Conservation (phyloP, 2,797 vertebrate genomes). For the Acipenser oxyrinchus region DNA sequence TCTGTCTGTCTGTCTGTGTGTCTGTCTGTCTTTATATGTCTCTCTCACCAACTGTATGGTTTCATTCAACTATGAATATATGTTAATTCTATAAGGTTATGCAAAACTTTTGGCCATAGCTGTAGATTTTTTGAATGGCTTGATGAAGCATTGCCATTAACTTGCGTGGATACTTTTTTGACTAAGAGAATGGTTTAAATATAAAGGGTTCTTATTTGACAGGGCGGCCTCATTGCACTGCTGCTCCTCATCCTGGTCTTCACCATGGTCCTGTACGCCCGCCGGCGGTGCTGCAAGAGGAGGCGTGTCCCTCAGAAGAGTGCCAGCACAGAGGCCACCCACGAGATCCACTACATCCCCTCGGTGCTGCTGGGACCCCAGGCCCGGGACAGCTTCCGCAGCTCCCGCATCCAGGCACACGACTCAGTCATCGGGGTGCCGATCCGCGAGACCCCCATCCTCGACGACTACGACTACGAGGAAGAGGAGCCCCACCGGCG, state of each 20-base stretch:
- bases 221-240: slow-evolving; percentile 93
- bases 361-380: slow-evolving; percentile 88
- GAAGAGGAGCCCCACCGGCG: slow-evolving; percentile 63
- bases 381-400: slow-evolving; percentile 81
- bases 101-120: too few relatives aligned
- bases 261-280: slow-evolving; percentile 85
- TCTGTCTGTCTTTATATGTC: too few relatives aligned
- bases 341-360: slow-evolving; percentile 98
- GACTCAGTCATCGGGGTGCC: slow-evolving; percentile 89
- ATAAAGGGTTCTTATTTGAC: slow-evolving; percentile 8
- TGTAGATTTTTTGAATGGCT: too few relatives aligned
- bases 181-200: too few relatives aligned
- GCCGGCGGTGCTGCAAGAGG: slow-evolving; percentile 88
- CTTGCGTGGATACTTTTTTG: too few relatives aligned
- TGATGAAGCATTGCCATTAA: too few relatives aligned
- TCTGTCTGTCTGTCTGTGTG: too few relatives aligned
- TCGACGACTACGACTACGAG: slow-evolving; percentile 89
- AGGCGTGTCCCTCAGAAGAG: slow-evolving; percentile 90
- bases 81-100: too few relatives aligned
- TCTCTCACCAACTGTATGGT: too few relatives aligned
- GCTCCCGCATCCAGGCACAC: slow-evolving; percentile 71
- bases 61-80: too few relatives aligned
- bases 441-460: slow-evolving; percentile 91
- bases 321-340: slow-evolving; percentile 92
- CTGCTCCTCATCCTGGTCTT: slow-evolving; percentile 90